Evolutionary conservation across 1,140 invertebrate species (phyloP).

Genomic region (Atopsyche davidsoni): DNA sequence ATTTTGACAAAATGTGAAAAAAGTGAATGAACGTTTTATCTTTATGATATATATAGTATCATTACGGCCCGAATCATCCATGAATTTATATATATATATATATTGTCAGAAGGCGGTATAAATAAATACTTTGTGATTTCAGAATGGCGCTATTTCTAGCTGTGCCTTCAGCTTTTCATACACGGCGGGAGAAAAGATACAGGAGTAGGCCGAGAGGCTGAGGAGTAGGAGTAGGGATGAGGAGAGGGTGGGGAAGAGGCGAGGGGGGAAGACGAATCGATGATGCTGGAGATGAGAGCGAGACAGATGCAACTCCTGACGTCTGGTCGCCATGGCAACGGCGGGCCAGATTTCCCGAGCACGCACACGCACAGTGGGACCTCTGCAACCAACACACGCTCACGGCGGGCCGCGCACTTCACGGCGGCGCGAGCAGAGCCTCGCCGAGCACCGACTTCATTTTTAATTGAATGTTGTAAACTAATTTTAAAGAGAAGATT

Average conservation of each 20-base stretch:
- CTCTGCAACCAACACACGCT: slow-evolving; percentile 3
- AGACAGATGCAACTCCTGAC: slow-evolving; percentile 28
- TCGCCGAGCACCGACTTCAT: background rate
- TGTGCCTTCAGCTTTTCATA: too few species aligned
- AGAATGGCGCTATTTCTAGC: too few species aligned
- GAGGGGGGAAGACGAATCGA: slow-evolving; percentile 30
- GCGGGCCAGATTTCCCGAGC: slow-evolving; percentile 19
- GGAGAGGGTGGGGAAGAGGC: slow-evolving; percentile 6
- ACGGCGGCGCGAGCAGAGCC: background rate
- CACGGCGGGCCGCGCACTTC: background rate
- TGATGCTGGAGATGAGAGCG: slow-evolving; percentile 31
- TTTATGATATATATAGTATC: too few species aligned
- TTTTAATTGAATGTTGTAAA: background rate
- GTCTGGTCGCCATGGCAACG: slow-evolving; percentile 29
- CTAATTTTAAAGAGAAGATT: slow-evolving; percentile 1
- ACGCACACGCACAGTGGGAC: slow-evolving; percentile 8
- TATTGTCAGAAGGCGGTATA: too few species aligned
- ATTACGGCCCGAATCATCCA: too few species aligned
- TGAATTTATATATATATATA: too few species aligned
- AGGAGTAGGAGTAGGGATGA: background rate
- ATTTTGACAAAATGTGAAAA: too few species aligned
- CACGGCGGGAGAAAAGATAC: slow-evolving; percentile 5
- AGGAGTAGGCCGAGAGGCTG: slow-evolving; percentile 3
- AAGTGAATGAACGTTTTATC: too few species aligned
- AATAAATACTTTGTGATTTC: too few species aligned